A percentile compares a stretch with the other conserved stretches of the same genome.
These are phyloP conservation scores for Agrilus mali DNA, from an alignment of 2,888 invertebrate genomes.

Conservation along the genomic window DNA sequence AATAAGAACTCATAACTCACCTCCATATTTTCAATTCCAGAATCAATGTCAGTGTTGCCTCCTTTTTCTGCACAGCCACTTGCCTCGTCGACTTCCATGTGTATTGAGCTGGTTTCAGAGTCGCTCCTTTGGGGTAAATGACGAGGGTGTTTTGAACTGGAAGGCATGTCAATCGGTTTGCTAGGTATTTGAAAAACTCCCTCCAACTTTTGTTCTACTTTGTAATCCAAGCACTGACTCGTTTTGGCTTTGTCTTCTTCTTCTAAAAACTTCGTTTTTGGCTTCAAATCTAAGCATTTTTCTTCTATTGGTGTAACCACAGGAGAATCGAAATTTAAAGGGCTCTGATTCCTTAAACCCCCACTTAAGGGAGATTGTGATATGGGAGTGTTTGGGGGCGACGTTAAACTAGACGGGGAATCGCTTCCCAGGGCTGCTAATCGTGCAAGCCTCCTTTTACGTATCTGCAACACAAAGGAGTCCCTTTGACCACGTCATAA, in stretches of 20 bases:
- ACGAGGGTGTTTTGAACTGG: slow-evolving; percentile 22
- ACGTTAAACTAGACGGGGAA: slow-evolving; percentile 35
- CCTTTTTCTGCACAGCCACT: slow-evolving; percentile 32
- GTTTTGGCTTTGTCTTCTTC: slow-evolving; percentile 35
- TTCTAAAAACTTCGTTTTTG: background rate
- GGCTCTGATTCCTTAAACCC: slow-evolving; percentile 20
- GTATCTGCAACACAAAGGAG: slow-evolving; percentile 45
- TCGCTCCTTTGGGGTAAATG: slow-evolving; percentile 30
- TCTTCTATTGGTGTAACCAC: slow-evolving; percentile 10
- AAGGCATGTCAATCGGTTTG: slow-evolving; percentile 30
- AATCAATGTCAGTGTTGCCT: slow-evolving; percentile 48
- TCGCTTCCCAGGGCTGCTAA: slow-evolving; percentile 48
- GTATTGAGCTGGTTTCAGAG: slow-evolving; percentile 35
- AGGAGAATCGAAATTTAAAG: slow-evolving; percentile 14
- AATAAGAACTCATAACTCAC: slow-evolving; percentile 19
- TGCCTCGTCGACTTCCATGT: slow-evolving; percentile 47
- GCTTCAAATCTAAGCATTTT: slow-evolving; percentile 3
- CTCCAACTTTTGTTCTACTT: slow-evolving; percentile 11
- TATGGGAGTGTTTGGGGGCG: slow-evolving; percentile 39
- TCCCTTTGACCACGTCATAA: background rate
- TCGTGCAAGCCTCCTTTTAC: slow-evolving; percentile 61
- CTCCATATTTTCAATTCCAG: slow-evolving; percentile 67
- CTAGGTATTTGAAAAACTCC: slow-evolving; percentile 30
- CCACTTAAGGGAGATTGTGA: slow-evolving; percentile 27
- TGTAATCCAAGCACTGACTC: slow-evolving; percentile 19